phyloP scores from a whole-genome alignment of 1,140 invertebrate genomes.

The Diorhabda carinulata region DNA sequence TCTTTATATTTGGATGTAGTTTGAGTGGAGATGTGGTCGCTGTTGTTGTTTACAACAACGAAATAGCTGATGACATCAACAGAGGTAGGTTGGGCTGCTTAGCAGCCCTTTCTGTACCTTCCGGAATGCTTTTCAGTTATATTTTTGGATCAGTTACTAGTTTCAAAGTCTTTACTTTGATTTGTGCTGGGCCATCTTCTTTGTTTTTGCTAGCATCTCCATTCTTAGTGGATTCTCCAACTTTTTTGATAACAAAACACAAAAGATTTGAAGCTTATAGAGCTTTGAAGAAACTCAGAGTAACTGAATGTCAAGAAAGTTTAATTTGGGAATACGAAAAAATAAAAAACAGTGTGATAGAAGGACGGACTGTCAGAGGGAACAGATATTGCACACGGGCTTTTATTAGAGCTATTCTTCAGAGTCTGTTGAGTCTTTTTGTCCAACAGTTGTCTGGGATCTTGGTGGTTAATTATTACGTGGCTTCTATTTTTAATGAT shows the following conservation, averaged over 20 bases:
- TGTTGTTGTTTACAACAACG: constrained; percentile 48
- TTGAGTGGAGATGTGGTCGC: no score
- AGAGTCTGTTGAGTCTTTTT: background rate
- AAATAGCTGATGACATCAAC: constrained; percentile 47
- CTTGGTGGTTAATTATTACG: background rate
- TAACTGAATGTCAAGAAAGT: constrained; percentile 33
- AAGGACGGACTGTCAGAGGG: background rate
- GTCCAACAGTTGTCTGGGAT: background rate
- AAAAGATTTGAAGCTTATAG: constrained; percentile 58
- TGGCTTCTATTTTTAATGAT: background rate
- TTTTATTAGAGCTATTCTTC: background rate
- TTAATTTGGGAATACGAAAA: background rate
- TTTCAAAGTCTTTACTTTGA: constrained; percentile 63
- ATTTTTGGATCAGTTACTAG: constrained; percentile 54
- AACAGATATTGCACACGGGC: background rate
- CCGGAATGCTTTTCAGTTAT: constrained; percentile 48
- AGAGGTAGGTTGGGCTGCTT: constrained; percentile 54
- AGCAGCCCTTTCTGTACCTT: constrained; percentile 52
- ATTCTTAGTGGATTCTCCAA: constrained; percentile 79
- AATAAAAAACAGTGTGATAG: background rate
- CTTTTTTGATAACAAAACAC: constrained; percentile 59
- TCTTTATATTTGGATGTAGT: background rate
- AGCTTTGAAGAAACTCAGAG: constrained; percentile 63
- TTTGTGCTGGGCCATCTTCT: constrained; percentile 58
- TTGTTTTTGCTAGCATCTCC: constrained; percentile 61